Evolutionary conservation across 2,888 invertebrate species (phyloP).

Genomic region (Athalia rosae): DNA sequence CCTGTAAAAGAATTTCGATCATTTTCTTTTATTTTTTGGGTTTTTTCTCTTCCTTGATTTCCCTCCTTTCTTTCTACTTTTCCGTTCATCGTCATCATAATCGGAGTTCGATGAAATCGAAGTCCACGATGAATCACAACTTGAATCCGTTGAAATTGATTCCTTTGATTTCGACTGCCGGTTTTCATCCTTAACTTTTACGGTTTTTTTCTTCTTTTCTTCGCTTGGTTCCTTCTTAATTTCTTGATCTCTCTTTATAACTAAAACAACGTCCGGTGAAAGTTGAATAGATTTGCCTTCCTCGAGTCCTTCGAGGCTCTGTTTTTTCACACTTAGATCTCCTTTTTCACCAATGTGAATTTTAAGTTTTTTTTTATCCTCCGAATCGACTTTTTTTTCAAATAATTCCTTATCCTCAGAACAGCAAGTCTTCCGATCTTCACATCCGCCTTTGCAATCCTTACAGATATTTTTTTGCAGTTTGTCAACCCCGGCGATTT

Average conservation of each 20-base stretch:
- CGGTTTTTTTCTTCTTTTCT: slow-evolving; percentile 8
- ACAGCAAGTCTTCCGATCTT: not conserved
- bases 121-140: slow-evolving; percentile 3
- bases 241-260: slow-evolving; percentile 45
- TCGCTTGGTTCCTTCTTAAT: not conserved
- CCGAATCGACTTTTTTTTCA: slow-evolving; percentile 24
- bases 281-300: slow-evolving; percentile 41
- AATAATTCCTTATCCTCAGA: not conserved
- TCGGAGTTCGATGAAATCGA: slow-evolving; percentile 7
- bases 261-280: slow-evolving; percentile 50
- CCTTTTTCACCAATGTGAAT: slow-evolving; percentile 25
- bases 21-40: not conserved
- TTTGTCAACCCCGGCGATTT: slow-evolving; percentile 10
- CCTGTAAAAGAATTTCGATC: not conserved
- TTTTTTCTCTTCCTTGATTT: slow-evolving; percentile 30
- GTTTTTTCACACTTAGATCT: slow-evolving; percentile 49
- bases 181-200: not conserved
- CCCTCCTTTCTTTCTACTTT: not conserved
- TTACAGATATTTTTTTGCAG: not conserved
- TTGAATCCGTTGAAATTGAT: slow-evolving; percentile 22
- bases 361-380: slow-evolving; percentile 62
- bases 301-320: slow-evolving; percentile 32
- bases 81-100: not conserved
- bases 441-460: not conserved
- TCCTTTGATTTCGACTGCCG: not conserved